These are phyloP conservation scores for Dendroctonus valens DNA, from an alignment of 1,140 invertebrate species.

Conservation along the genomic window DNA sequence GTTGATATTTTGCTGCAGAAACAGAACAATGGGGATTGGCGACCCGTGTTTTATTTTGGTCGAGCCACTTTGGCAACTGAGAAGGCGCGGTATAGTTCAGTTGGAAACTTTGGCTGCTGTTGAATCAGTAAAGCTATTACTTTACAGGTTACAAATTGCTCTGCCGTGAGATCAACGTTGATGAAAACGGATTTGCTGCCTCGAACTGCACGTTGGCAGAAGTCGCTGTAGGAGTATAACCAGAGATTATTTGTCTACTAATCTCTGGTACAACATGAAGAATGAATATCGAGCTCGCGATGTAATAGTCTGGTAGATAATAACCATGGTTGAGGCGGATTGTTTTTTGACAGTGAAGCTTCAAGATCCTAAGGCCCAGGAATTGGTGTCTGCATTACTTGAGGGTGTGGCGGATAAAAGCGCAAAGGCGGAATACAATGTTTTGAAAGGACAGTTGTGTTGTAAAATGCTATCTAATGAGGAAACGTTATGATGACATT, in stretches of 20 bases:
- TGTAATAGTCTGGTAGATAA: background rate
- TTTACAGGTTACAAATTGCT: too few species aligned
- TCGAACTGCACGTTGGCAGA: background rate
- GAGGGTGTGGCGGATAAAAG: background rate
- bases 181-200: background rate
- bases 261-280: background rate
- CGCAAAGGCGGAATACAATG: background rate
- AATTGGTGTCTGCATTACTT: background rate
- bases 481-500: constrained; percentile 1
- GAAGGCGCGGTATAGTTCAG: too few species aligned
- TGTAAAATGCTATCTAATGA: background rate
- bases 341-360: background rate
- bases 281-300: background rate
- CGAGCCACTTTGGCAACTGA: too few species aligned
- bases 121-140: too few species aligned
- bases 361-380: background rate
- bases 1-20: too few species aligned
- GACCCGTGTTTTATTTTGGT: too few species aligned
- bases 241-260: background rate
- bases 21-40: too few species aligned
- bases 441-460: background rate
- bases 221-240: background rate
- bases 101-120: too few species aligned
- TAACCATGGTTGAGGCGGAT: background rate
- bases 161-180: too few species aligned